Percentiles rank a stretch among this genome's conserved stretches.
These are phyloP conservation scores for Condylura cristata DNA, from an alignment of 2,113 vertebrate species.

Conservation along the genomic window DNA sequence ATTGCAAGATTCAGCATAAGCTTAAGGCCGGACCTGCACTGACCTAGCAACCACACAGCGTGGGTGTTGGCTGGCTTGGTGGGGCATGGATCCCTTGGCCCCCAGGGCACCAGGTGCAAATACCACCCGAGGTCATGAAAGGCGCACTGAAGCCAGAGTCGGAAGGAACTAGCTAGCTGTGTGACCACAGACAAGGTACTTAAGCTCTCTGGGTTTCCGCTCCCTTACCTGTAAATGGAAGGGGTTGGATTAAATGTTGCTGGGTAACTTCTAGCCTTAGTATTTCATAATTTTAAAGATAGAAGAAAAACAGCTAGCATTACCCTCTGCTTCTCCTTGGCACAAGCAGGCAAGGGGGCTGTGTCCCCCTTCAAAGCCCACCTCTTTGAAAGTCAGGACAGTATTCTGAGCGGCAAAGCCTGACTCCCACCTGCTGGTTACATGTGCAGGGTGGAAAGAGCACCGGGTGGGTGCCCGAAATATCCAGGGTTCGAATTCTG, in stretches of 20 bases:
- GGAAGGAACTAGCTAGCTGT: too few species aligned
- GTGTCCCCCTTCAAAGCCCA: too few species aligned
- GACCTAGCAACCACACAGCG: not conserved
- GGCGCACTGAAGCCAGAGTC: not conserved
- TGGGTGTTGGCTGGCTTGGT: not conserved
- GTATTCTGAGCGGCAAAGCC: not conserved
- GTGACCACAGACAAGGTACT: not conserved
- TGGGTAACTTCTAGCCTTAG: not conserved
- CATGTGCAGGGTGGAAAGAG: not conserved
- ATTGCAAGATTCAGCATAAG: not conserved
- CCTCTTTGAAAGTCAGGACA: not conserved
- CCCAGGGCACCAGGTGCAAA: not conserved
- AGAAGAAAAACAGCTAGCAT: not conserved
- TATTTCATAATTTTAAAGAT: not conserved
- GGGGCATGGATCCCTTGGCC: not conserved
- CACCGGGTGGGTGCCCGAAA: not conserved
- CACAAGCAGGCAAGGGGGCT: not conserved
- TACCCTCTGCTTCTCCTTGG: not conserved
- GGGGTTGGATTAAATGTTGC: not conserved
- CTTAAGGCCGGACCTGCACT: not conserved
- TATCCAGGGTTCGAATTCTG: not conserved
- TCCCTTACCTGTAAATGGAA: not conserved
- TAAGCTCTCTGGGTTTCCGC: not conserved
- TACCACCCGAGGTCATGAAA: not conserved
- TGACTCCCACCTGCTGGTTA: not conserved